Percentiles rank a stretch among this genome's conserved stretches.
Conservation (phyloP, 64 coral and sea anemone species). For the Cladopsammia gracilis region DNA sequence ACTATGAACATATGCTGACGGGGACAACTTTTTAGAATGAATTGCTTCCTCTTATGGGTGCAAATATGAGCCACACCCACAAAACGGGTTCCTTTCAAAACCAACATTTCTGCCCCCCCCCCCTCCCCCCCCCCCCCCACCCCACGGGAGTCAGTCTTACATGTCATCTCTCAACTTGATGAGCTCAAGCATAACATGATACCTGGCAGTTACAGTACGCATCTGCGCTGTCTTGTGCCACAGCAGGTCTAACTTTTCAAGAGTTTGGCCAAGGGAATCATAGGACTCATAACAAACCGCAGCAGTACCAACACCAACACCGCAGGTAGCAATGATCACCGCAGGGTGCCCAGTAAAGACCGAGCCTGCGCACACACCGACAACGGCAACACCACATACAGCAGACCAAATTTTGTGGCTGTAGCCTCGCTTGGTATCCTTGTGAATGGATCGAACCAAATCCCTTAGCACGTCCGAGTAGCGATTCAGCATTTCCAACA, state of each 20-base stretch:
- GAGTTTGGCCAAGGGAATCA: not conserved
- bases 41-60: too few species aligned
- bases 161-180: not conserved
- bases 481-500: not conserved
- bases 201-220: not conserved
- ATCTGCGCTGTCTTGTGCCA: not conserved
- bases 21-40: too few species aligned
- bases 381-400: not conserved
- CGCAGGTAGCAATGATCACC: not conserved
- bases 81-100: too few species aligned
- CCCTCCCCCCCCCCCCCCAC: too few species aligned
- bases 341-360: not conserved
- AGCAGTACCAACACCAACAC: not conserved
- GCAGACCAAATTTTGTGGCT: not conserved
- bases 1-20: too few species aligned
- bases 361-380: not conserved
- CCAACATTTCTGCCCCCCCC: too few species aligned
- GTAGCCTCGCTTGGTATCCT: not conserved
- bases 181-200: not conserved
- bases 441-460: not conserved
- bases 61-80: too few species aligned
- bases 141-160: too few species aligned
- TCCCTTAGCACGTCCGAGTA: not conserved
- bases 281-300: not conserved
- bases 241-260: not conserved